Evolutionary conservation across 2,113 vertebrate genomes (phyloP).

Genomic region (Ochotona curzoniae): DNA sequence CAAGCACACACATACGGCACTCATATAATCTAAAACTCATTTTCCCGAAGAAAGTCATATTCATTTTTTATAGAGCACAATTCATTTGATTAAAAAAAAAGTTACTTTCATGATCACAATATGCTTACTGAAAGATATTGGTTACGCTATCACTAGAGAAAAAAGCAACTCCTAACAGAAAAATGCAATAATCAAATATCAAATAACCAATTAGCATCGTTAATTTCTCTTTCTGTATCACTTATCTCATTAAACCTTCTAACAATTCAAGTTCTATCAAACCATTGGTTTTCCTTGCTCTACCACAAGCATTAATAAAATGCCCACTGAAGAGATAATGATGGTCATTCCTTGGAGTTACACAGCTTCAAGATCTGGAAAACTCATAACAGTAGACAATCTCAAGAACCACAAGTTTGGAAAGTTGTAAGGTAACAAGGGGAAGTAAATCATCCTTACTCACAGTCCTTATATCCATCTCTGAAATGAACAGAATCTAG

Average conservation of each 20-base stretch:
- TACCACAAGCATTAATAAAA: neutral
- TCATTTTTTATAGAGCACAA: neutral
- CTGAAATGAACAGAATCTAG: neutral
- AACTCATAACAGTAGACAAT: neutral
- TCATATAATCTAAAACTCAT: conserved; percentile 15
- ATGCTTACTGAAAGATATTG: neutral
- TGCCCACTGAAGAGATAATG: neutral
- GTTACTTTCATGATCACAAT: neutral
- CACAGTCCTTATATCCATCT: neutral
- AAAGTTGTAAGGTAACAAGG: neutral
- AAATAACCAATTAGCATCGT: neutral
- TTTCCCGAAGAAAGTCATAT: neutral
- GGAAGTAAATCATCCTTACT: neutral
- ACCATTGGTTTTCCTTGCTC: neutral
- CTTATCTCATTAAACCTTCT: neutral
- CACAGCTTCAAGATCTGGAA: neutral
- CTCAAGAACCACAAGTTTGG: neutral
- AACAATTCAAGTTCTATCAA: neutral
- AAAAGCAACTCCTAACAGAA: conserved; percentile 20
- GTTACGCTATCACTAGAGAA: neutral
- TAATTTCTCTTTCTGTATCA: neutral
- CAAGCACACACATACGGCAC: neutral
- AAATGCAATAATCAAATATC: neutral
- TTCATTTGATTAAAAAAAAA: neutral
- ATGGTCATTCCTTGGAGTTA: neutral